phyloP scores from a whole-genome alignment of 2,888 invertebrate genomes.

The Drosophila fulvimacula region DNA sequence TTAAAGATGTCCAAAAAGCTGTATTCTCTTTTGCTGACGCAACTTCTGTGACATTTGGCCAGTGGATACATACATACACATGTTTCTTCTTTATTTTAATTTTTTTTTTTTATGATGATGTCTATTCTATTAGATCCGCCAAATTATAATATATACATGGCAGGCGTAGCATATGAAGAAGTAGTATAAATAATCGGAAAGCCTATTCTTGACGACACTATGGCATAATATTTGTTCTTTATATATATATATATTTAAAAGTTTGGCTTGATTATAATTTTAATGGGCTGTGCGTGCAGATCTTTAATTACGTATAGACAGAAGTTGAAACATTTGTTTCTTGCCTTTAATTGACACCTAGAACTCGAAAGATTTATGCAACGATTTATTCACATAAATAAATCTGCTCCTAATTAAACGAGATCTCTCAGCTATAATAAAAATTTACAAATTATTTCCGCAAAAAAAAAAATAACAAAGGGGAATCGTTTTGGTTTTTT shows the following conservation, averaged over 20 bases:
- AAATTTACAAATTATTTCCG: constrained; percentile 61
- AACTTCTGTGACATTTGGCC: constrained; percentile 61
- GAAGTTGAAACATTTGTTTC: constrained; percentile 16
- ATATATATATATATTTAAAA: not conserved
- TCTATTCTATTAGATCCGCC: constrained; percentile 64
- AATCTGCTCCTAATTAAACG: constrained; percentile 39
- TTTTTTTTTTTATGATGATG: constrained; percentile 25
- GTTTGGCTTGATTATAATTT: constrained; percentile 62
- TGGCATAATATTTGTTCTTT: constrained; percentile 12
- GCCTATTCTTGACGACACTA: constrained; percentile 44
- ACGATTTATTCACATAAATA: constrained; percentile 1
- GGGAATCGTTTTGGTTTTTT: constrained; percentile 19
- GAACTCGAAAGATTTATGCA: constrained; percentile 36
- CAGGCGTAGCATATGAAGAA: constrained; percentile 9
- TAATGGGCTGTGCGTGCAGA: constrained; percentile 65
- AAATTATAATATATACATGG: constrained; percentile 61
- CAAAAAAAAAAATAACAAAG: constrained; percentile 11
- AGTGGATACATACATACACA: constrained; percentile 34
- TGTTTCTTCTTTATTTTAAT: not conserved
- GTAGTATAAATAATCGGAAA: constrained; percentile 42
- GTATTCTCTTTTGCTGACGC: constrained; percentile 61
- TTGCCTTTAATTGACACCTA: constrained; percentile 31
- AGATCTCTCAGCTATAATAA: constrained; percentile 35
- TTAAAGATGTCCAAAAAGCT: constrained; percentile 66
- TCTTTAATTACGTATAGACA: constrained; percentile 70